Evolutionary conservation across 2,113 vertebrate genomes (phyloP).

Genomic region (Nanger granti): DNA sequence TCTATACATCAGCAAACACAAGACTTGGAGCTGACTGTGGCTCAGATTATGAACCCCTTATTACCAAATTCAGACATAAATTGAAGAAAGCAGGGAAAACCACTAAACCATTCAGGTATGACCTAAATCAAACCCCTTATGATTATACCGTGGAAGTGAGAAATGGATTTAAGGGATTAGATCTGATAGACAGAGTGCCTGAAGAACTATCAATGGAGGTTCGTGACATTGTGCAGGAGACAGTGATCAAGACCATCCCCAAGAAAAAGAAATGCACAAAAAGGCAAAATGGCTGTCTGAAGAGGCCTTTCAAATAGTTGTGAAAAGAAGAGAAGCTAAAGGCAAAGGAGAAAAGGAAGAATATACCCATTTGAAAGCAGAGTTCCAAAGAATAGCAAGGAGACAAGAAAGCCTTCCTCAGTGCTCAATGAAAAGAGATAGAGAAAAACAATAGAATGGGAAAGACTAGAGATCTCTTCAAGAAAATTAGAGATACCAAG

Average conservation of each 20-base stretch:
- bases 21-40: neutral
- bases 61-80: neutral
- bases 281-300: neutral
- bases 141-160: neutral
- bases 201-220: accelerated
- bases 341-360: neutral
- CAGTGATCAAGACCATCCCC: accelerated
- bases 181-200: neutral
- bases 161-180: neutral
- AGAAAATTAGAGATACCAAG: neutral
- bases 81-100: neutral
- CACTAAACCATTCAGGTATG: neutral
- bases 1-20: neutral
- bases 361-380: neutral
- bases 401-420: neutral
- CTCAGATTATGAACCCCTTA: neutral
- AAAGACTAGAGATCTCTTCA: neutral
- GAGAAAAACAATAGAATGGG: neutral
- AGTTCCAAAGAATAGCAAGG: neutral
- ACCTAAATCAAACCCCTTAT: neutral
- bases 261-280: neutral
- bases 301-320: neutral
- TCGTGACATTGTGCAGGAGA: neutral
- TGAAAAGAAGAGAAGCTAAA: neutral
- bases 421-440: neutral